A percentile compares a stretch with the other conserved stretches of the same genome.
Conservation (phyloP, 2,888 invertebrate genomes). For the Tetragnatha montana region DNA sequence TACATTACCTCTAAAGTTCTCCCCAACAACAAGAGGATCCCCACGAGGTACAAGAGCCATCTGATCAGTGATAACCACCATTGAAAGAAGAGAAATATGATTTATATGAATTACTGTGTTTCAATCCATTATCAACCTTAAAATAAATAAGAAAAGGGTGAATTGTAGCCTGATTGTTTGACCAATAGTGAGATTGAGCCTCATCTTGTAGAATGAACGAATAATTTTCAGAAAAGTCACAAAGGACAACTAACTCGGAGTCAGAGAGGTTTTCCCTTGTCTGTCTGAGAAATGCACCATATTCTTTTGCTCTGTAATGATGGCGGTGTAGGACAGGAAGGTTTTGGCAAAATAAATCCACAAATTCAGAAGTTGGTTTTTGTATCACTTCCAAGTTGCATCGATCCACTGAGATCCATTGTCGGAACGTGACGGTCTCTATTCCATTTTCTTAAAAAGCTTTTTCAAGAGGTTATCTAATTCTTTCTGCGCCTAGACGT, state of each 20-base stretch:
- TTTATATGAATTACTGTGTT: not conserved
- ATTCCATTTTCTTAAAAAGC: slow-evolving; percentile 21
- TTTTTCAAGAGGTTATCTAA: not conserved
- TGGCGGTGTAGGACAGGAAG: not conserved
- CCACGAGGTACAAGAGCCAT: no score
- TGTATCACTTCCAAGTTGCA: slow-evolving; percentile 7
- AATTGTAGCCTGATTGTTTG: not conserved
- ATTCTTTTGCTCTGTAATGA: slow-evolving; percentile 5
- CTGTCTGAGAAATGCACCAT: not conserved
- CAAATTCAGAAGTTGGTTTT: slow-evolving; percentile 1
- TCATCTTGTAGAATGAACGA: slow-evolving; percentile 6
- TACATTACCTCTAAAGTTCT: no score
- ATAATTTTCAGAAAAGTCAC: slow-evolving; percentile 24
- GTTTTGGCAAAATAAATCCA: slow-evolving; percentile 12
- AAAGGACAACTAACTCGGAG: not conserved
- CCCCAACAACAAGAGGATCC: no score
- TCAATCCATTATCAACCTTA: slow-evolving; percentile 2
- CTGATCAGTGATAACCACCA: no score
- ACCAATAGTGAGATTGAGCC: slow-evolving; percentile 11
- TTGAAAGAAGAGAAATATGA: no score
- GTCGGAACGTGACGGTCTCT: not conserved
- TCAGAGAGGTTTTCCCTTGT: not conserved
- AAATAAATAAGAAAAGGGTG: slow-evolving; percentile 15
- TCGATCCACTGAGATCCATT: slow-evolving; percentile 24
- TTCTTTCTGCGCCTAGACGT: slow-evolving; percentile 6